These are phyloP conservation scores for Synanceia verrucosa DNA, from an alignment of 2,797 vertebrate species.

Conservation along the genomic window DNA sequence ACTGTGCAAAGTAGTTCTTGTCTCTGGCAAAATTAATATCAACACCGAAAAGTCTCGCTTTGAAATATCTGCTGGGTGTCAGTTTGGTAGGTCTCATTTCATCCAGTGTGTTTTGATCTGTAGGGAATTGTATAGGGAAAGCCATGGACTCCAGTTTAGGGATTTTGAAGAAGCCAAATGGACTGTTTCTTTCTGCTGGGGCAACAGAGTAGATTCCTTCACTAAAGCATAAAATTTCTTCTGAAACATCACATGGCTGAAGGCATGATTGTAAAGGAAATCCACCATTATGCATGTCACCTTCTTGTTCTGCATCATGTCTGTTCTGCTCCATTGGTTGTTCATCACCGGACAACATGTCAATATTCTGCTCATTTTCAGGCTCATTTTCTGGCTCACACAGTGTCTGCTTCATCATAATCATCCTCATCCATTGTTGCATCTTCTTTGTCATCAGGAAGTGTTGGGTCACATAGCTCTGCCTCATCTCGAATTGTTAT, in stretches of 20 bases:
- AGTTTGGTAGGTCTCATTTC: constrained; percentile 1
- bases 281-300: background rate
- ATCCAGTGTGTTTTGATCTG: no score
- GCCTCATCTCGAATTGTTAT: constrained; percentile 26
- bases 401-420: constrained; percentile 12
- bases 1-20: constrained; percentile 27
- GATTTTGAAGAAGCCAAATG: constrained; percentile 46
- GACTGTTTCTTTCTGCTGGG: constrained; percentile 38
- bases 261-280: constrained; percentile 13
- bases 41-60: constrained; percentile 20
- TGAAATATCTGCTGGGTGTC: constrained; percentile 40
- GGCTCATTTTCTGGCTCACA: background rate
- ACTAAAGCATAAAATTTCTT: no score
- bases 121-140: constrained; percentile 23
- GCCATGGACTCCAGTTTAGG: constrained; percentile 28
- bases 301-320: background rate
- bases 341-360: background rate
- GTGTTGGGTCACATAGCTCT: constrained; percentile 24
- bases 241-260: no score
- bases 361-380: background rate
- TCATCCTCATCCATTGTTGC: background rate
- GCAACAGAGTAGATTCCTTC: no score
- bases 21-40: constrained; percentile 34
- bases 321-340: background rate
- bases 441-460: background rate